Evolutionary conservation across 2,888 invertebrate species (phyloP), one percentile per base, ranked within the genome.

Genomic region (Drosophila tripunctata): DNA sequence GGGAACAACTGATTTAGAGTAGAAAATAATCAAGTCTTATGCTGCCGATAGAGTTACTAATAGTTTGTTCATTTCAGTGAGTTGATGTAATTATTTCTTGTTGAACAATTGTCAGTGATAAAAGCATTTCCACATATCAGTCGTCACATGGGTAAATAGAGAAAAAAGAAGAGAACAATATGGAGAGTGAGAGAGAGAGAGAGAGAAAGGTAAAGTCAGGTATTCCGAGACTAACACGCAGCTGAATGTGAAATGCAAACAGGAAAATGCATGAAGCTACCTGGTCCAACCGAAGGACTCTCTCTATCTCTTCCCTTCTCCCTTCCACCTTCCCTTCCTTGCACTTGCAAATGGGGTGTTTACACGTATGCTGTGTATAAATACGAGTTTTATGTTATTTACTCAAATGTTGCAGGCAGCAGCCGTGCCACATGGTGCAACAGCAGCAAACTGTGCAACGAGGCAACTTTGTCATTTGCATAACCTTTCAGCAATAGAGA

Each of bases 321-420:
- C n/a, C 31, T 27, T 10, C 33, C 21, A 8, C 54, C 24, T 8
- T 8, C 24, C 24, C 10, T 27, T 7, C 24, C 8, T n/a, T n/a
- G n/a, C n/a, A n/a, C n/a, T n/a, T n/a, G n/a, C 24, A 8, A 24
- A 22, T 1, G 27, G 48, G 24, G 70, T 84, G 87, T 83, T 83
- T 86, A 68, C 87, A 83, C 77, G 87, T 75, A 86, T 83, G 77
- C 88, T 86, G 77, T 86, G 84, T 75, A 83, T 86, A 83, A 88
- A 83, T 79, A 83, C 87, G 85, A 83, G 80, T 83, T 88, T 86
- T 88, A 83, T 88, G 87, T 83, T 83, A 83, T 83, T 83, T 83
- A 87, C 85, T 75, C 84, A 84, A 83, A 80, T 71, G 80, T 67
- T 80, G 87, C 83, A 61, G 51, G 51, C 71, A 63, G 35, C 75